phyloP scores from a whole-genome alignment of 2,113 vertebrate genomes.

The Passer montanus region DNA sequence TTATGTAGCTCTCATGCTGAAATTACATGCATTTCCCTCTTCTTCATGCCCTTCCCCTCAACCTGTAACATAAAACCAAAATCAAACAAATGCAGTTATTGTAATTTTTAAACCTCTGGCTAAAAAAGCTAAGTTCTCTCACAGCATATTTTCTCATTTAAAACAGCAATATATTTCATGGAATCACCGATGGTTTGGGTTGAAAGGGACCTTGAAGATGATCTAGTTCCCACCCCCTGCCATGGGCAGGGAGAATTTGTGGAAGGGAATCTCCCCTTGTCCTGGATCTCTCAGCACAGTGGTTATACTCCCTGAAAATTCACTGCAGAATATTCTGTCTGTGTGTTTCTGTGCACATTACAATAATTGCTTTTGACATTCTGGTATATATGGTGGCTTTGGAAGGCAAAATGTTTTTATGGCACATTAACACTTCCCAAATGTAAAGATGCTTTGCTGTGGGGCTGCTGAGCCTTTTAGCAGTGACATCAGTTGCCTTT shows the following conservation, averaged over 20 bases:
- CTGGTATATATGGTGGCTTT: not conserved
- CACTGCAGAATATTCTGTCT: not conserved
- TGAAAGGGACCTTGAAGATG: not conserved
- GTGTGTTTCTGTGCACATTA: not conserved
- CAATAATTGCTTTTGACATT: not conserved
- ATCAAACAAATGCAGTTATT: too few relatives aligned
- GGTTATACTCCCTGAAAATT: not conserved
- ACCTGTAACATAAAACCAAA: not conserved
- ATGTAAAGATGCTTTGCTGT: not conserved
- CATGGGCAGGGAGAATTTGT: not conserved
- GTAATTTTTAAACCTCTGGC: not conserved
- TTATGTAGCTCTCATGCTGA: not conserved
- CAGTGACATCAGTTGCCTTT: constrained; percentile 25
- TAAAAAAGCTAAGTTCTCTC: not conserved
- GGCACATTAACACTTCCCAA: constrained; percentile 38
- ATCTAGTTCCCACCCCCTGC: not conserved
- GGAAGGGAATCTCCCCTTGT: not conserved
- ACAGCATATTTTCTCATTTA: not conserved
- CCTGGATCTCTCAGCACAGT: not conserved
- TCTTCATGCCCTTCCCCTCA: not conserved
- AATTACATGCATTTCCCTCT: not conserved
- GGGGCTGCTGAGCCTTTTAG: not conserved
- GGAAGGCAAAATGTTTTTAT: constrained; percentile 31
- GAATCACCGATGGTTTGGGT: not conserved
- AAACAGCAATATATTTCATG: not conserved